Percentiles rank a stretch among this genome's conserved stretches.
phyloP scores from a whole-genome alignment of 2,797 vertebrate species.

The Typhlichthys subterraneus region DNA sequence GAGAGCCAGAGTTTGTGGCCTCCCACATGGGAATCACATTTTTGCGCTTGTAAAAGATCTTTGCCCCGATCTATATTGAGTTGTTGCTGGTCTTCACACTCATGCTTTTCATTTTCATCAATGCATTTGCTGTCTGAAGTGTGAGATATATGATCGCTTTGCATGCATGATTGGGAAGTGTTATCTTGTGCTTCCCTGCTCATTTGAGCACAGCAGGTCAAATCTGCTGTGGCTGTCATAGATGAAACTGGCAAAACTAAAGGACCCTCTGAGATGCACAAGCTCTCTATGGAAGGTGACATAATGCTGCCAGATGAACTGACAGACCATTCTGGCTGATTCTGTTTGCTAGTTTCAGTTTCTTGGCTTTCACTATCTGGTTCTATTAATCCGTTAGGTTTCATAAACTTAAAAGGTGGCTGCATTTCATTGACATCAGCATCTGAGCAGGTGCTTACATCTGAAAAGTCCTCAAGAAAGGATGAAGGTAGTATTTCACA shows the following conservation, averaged over 20 bases:
- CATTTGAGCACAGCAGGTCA: slow-evolving; percentile 19
- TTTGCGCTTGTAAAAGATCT: slow-evolving; percentile 8
- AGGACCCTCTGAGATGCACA: slow-evolving; percentile 22
- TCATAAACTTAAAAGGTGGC: slow-evolving; percentile 61
- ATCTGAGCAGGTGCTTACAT: slow-evolving; percentile 77
- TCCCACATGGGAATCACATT: slow-evolving; percentile 12
- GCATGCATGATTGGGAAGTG: not conserved
- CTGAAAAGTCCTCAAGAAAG: slow-evolving; percentile 69
- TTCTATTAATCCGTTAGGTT: slow-evolving; percentile 30
- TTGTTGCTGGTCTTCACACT: slow-evolving; percentile 14
- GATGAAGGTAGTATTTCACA: slow-evolving; percentile 54
- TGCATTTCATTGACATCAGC: slow-evolving; percentile 51
- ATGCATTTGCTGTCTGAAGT: slow-evolving; percentile 20
- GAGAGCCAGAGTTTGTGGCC: slow-evolving; percentile 15
- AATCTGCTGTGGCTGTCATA: slow-evolving; percentile 19
- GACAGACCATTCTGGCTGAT: slow-evolving; percentile 49
- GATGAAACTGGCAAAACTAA: slow-evolving; percentile 7
- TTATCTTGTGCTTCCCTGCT: slow-evolving; percentile 12
- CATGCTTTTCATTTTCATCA: slow-evolving; percentile 2
- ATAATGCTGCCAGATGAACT: slow-evolving; percentile 31
- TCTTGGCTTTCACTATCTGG: slow-evolving; percentile 32
- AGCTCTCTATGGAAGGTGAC: slow-evolving; percentile 22
- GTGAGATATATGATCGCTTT: slow-evolving; percentile 5
- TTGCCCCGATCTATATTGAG: slow-evolving; percentile 4
- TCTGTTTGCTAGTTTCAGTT: slow-evolving; percentile 32